Evolutionary conservation across 2,888 invertebrate species (phyloP).

Genomic region (Callinectes sapidus): DNA sequence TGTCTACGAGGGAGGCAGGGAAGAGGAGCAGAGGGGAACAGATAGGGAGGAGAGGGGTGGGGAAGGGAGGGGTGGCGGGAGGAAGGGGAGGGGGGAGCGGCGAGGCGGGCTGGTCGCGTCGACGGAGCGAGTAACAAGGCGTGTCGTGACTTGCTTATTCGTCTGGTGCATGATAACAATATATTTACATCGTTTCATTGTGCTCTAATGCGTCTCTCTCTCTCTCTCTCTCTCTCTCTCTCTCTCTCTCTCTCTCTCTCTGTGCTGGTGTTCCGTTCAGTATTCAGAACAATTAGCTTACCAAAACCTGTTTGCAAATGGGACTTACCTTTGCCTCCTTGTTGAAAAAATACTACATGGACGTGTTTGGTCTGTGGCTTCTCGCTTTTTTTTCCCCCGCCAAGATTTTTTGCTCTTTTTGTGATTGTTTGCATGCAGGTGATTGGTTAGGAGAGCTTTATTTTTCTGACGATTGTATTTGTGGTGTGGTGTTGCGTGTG

Average conservation of each 20-base stretch:
- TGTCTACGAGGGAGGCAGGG: neutral
- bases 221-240: neutral
- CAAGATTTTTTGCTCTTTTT: neutral
- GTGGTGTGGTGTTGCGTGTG: neutral
- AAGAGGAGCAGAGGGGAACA: neutral
- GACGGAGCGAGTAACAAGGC: neutral
- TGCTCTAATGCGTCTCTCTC: neutral
- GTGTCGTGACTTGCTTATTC: neutral
- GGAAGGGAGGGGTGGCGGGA: neutral
- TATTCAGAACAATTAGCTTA: neutral
- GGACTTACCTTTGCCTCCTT: neutral
- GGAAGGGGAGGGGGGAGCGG: neutral
- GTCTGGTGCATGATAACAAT: neutral
- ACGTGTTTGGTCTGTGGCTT: neutral
- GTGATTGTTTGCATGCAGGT: slow-evolving; percentile 1
- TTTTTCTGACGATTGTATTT: neutral
- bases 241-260: slow-evolving; percentile 1
- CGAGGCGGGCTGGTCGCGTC: neutral
- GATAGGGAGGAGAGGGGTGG: neutral
- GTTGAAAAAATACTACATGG: neutral
- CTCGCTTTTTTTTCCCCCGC: neutral
- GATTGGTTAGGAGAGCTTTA: neutral
- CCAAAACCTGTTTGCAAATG: neutral
- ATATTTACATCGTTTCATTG: slow-evolving; percentile 1
- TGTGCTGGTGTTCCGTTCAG: neutral